phyloP scores from a whole-genome alignment of 1,140 invertebrate species.

The Akabosia matsudoensis region DNA sequence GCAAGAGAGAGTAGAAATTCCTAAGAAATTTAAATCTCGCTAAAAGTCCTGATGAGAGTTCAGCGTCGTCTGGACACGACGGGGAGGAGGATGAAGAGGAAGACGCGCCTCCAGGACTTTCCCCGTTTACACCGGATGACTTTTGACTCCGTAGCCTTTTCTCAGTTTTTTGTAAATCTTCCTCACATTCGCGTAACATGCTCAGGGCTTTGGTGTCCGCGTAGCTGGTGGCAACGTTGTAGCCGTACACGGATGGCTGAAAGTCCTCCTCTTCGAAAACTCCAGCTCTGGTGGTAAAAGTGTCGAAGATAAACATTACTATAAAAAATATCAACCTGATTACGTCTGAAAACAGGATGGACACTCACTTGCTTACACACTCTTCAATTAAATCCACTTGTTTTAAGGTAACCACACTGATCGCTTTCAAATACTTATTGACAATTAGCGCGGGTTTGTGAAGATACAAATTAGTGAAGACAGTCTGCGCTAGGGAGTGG shows the following conservation, averaged over 20 bases:
- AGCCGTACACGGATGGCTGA: constrained; percentile 89
- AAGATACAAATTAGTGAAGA: constrained; percentile 94
- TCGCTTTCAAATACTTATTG: constrained; percentile 78
- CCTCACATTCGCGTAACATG: constrained; percentile 86
- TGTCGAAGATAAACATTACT: constrained; percentile 23
- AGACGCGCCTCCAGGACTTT: background rate
- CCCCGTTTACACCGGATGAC: background rate
- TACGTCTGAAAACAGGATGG: background rate
- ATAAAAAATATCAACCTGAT: constrained; percentile 15
- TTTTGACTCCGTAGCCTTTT: constrained; percentile 52
- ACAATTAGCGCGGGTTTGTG: constrained; percentile 83
- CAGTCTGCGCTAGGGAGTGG: constrained; percentile 91
- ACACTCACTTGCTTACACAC: constrained; percentile 74
- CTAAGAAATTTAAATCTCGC: constrained; percentile 45
- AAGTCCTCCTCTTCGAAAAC: constrained; percentile 95
- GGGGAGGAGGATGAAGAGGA: too few relatives aligned
- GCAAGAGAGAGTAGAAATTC: constrained; percentile 49
- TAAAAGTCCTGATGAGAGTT: constrained; percentile 37
- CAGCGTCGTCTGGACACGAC: constrained; percentile 26
- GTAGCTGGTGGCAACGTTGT: constrained; percentile 76
- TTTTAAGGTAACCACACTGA: constrained; percentile 84
- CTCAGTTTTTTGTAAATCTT: constrained; percentile 75
- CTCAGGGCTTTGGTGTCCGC: constrained; percentile 74
- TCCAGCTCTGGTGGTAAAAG: constrained; percentile 60
- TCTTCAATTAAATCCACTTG: constrained; percentile 86